These are phyloP conservation scores for Burhinus bistriatus DNA, from an alignment of 2,113 vertebrate genomes.

Conservation along the genomic window DNA sequence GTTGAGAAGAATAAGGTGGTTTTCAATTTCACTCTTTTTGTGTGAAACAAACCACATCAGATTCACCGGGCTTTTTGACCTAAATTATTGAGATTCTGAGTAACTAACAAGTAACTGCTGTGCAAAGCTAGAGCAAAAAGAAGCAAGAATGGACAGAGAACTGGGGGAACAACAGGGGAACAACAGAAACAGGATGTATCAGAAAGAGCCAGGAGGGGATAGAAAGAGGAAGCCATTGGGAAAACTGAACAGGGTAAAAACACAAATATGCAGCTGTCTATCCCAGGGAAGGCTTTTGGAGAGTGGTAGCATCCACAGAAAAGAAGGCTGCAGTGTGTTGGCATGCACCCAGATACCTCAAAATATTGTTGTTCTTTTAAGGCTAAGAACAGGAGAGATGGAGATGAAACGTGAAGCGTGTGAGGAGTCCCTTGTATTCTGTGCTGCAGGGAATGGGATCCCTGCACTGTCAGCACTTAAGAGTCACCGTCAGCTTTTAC, in stretches of 20 bases:
- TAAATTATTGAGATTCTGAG: conserved; percentile 38
- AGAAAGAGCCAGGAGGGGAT: background rate
- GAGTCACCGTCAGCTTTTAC: background rate
- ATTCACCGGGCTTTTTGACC: conserved; percentile 58
- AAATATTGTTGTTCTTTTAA: background rate
- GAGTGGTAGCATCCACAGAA: background rate
- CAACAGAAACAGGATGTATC: background rate
- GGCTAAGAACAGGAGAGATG: background rate
- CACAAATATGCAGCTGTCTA: background rate
- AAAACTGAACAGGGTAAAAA: background rate
- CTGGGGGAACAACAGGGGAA: background rate
- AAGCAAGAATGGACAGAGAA: background rate
- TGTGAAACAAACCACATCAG: conserved; percentile 59
- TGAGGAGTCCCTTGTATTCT: background rate
- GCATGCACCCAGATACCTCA: background rate
- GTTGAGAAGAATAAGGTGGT: conserved; percentile 64
- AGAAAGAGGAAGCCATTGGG: background rate
- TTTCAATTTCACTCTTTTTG: conserved; percentile 60
- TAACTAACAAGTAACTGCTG: conserved; percentile 20
- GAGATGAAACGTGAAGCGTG: background rate
- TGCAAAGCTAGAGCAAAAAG: background rate
- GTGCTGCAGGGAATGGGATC: background rate
- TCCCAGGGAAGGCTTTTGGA: background rate
- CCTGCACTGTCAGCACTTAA: background rate
- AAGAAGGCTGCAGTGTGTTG: background rate